Evolutionary conservation across 2,113 vertebrate genomes (phyloP).

Genomic region (Pogona vitticeps): DNA sequence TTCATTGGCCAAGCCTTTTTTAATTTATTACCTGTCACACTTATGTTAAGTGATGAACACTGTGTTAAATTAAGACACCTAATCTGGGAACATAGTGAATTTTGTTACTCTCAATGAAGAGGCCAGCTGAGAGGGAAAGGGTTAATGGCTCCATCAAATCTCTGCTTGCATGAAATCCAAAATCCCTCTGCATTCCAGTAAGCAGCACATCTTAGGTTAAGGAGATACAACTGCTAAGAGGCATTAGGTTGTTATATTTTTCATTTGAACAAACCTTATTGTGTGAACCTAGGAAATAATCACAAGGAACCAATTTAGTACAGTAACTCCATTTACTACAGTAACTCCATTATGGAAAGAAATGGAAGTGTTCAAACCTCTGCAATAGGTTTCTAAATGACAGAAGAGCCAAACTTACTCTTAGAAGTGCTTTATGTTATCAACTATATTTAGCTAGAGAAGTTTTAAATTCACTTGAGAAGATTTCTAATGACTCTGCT

Average conservation of each 20-base stretch:
- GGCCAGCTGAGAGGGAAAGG: slow-evolving; percentile 48
- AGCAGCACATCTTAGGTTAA: background rate
- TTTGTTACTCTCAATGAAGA: slow-evolving; percentile 30
- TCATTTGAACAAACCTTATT: slow-evolving; percentile 44
- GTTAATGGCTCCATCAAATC: slow-evolving; percentile 55
- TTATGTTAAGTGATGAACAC: slow-evolving; percentile 52
- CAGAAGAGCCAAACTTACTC: slow-evolving; percentile 6
- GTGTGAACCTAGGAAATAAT: background rate
- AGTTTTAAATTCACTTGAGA: background rate
- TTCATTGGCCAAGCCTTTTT: slow-evolving; percentile 66
- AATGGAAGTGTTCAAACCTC: slow-evolving; percentile 1
- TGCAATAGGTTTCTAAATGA: slow-evolving; percentile 17
- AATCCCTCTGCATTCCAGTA: background rate
- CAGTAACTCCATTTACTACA: slow-evolving; percentile 19
- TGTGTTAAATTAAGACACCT: slow-evolving; percentile 60
- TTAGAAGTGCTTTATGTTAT: slow-evolving; percentile 9
- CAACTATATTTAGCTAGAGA: background rate
- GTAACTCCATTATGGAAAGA: slow-evolving; percentile 8
- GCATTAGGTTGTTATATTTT: slow-evolving; percentile 9
- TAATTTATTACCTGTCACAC: slow-evolving; percentile 64
- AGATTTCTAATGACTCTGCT: background rate
- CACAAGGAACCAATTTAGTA: background rate
- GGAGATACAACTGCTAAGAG: slow-evolving; percentile 29
- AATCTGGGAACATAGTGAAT: slow-evolving; percentile 39
- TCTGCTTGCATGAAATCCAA: slow-evolving; percentile 33